These are phyloP conservation scores for Apostichopus parvimensis DNA, from an alignment of 35 echinoderm and acorn worm genomes.

Conservation along the genomic window DNA sequence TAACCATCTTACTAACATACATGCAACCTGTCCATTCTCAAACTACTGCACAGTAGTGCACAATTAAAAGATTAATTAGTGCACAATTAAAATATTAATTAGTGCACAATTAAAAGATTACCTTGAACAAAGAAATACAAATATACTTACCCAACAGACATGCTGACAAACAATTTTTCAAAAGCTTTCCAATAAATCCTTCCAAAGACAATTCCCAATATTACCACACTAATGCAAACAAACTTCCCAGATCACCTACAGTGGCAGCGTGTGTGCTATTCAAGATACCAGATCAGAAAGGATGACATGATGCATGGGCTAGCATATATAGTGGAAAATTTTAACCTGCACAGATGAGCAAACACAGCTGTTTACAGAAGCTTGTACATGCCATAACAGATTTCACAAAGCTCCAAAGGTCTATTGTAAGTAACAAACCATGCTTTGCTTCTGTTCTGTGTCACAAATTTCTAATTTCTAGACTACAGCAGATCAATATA, in stretches of 20 bases:
- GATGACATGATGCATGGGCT: not conserved
- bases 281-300: not conserved
- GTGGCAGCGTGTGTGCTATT: not conserved
- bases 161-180: not conserved
- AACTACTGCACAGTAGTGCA: no score
- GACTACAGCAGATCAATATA: no score
- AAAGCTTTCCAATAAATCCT: not conserved
- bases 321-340: not conserved
- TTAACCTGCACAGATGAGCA: not conserved
- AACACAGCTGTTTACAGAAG: not conserved
- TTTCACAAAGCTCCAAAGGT: not conserved
- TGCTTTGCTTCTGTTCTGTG: no score
- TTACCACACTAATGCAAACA: not conserved
- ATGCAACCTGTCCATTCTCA: no score
- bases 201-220: not conserved
- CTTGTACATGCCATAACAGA: not conserved
- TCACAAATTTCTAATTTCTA: no score
- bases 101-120: no score
- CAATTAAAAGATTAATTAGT: no score
- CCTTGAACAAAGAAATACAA: not conserved
- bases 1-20: no score
- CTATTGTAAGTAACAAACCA: no score
- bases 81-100: no score
- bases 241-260: not conserved
- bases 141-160: not conserved